Conservation (phyloP, 2,113 vertebrate species). For the Callipepla californica region DNA sequence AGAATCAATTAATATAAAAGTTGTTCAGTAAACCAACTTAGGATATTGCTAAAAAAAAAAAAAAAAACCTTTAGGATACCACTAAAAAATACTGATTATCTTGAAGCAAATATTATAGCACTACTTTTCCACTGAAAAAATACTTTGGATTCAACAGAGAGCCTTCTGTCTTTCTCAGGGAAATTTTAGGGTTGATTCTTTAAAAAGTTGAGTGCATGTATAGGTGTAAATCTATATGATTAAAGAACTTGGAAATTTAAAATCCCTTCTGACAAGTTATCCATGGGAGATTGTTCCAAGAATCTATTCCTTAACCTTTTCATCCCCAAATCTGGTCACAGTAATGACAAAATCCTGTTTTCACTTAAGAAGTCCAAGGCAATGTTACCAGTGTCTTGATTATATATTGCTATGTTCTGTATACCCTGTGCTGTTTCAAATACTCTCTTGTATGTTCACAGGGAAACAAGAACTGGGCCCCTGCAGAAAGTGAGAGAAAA, state of each 20-base stretch:
- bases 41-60: neutral
- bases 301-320: neutral
- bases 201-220: neutral
- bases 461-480: neutral
- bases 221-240: neutral
- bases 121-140: neutral
- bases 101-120: neutral
- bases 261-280: neutral
- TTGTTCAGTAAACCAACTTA: neutral
- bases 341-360: neutral
- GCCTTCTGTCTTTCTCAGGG: neutral
- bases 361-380: neutral
- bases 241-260: neutral
- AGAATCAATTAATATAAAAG: neutral
- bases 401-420: neutral
- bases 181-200: neutral
- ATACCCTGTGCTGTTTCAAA: neutral
- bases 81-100: neutral
- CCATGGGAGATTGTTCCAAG: neutral
- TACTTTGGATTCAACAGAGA: neutral
- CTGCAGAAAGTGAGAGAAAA: neutral
- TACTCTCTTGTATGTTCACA: neutral
- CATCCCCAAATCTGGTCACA: neutral
- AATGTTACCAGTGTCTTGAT: neutral
- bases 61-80: neutral